Percentiles rank a stretch among this genome's conserved stretches.
Evolutionary conservation across 1,140 invertebrate genomes (phyloP).

Genomic region (Bombus fervidus): DNA sequence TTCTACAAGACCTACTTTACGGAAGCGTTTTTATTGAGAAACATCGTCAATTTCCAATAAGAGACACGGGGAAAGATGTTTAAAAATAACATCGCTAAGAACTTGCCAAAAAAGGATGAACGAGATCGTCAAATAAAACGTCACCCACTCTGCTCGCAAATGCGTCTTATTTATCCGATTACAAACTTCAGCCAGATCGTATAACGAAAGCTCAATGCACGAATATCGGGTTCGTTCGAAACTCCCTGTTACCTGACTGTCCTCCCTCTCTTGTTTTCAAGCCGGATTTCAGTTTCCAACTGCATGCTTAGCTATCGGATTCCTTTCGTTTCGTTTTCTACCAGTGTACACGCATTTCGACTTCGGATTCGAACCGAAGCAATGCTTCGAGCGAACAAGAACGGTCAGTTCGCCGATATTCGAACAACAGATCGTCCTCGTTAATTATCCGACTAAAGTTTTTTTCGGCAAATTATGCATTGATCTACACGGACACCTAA

Average conservation of each 20-base stretch:
- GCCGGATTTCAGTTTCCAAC: background rate
- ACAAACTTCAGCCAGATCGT: background rate
- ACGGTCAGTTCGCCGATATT: background rate
- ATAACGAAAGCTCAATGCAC: background rate
- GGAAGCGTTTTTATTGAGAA: background rate
- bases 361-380: background rate
- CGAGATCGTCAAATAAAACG: background rate
- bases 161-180: background rate
- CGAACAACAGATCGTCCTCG: background rate
- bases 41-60: background rate
- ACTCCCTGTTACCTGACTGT: background rate
- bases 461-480: background rate
- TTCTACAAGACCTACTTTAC: no score
- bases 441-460: conserved; percentile 17
- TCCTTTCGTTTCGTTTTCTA: background rate
- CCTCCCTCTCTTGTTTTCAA: background rate
- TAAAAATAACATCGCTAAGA: background rate
- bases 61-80: background rate
- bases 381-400: background rate
- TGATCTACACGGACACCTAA: background rate
- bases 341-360: background rate
- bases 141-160: background rate
- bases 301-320: background rate
- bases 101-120: background rate
- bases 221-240: background rate